Conservation (phyloP, 2,797 vertebrate species). For the Pempheris klunzingeri region DNA sequence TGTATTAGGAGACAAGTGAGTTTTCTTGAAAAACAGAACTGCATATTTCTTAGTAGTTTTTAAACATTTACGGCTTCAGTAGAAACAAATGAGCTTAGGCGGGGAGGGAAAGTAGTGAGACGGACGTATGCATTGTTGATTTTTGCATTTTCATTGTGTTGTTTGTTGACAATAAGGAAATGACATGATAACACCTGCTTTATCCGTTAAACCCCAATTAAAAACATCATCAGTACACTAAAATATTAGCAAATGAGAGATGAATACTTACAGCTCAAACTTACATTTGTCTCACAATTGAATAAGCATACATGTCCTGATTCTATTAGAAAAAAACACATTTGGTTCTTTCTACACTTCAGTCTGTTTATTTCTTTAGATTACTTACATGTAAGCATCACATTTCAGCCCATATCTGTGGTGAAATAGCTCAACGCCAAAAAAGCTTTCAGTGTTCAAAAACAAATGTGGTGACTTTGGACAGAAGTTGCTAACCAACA, state of each 20-base stretch:
- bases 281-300: not conserved
- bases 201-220: not conserved
- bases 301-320: not conserved
- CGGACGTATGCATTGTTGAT: not conserved
- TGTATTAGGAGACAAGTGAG: not conserved
- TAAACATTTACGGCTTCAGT: too few relatives aligned
- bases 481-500: not conserved
- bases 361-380: not conserved
- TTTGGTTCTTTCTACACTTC: not conserved
- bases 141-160: not conserved
- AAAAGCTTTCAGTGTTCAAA: slow-evolving; percentile 29
- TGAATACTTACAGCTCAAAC: too few relatives aligned
- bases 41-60: not conserved
- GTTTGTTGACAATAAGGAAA: not conserved
- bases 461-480: not conserved
- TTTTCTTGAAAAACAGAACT: not conserved
- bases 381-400: not conserved
- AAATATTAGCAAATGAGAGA: not conserved
- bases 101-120: too few relatives aligned
- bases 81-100: too few relatives aligned
- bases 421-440: slow-evolving; percentile 4
- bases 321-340: not conserved
- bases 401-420: slow-evolving; percentile 14
- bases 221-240: not conserved
- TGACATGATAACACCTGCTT: not conserved